Evolutionary conservation across 2,113 vertebrate genomes (phyloP).

Genomic region (Chascanopsetta lugubris): DNA sequence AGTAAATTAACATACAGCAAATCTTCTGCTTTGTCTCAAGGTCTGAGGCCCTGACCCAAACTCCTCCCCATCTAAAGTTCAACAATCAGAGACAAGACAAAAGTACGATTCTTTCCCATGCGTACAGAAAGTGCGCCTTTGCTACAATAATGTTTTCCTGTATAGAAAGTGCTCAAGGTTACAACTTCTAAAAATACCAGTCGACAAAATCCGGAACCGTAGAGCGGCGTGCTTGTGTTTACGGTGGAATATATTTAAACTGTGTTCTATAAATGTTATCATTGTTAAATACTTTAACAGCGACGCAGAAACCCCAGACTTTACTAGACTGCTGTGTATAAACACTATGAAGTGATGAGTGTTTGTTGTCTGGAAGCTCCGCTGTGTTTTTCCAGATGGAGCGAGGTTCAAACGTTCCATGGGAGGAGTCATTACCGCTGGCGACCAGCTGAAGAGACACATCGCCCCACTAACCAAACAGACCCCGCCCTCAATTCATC

Average conservation of each 20-base stretch:
- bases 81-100: too few species aligned
- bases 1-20: too few species aligned
- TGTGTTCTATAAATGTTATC: background rate
- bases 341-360: background rate
- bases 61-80: too few species aligned
- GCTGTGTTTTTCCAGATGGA: conserved; percentile 20
- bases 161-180: too few species aligned
- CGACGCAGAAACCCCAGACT: background rate
- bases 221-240: background rate
- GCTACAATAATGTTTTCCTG: too few species aligned
- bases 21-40: too few species aligned
- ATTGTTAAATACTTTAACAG: background rate
- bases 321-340: background rate
- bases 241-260: background rate
- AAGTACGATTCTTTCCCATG: too few species aligned
- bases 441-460: conserved; percentile 22
- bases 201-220: background rate
- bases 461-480: background rate
- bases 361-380: background rate
- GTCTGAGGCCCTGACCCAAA: too few species aligned
- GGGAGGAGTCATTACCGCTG: background rate
- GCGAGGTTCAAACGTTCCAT: conserved; percentile 2
- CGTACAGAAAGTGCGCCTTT: too few species aligned
- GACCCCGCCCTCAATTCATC: background rate
- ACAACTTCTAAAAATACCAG: too few species aligned